Conservation (phyloP, 2,113 vertebrate species). For the Coptodon bakossiorum region DNA sequence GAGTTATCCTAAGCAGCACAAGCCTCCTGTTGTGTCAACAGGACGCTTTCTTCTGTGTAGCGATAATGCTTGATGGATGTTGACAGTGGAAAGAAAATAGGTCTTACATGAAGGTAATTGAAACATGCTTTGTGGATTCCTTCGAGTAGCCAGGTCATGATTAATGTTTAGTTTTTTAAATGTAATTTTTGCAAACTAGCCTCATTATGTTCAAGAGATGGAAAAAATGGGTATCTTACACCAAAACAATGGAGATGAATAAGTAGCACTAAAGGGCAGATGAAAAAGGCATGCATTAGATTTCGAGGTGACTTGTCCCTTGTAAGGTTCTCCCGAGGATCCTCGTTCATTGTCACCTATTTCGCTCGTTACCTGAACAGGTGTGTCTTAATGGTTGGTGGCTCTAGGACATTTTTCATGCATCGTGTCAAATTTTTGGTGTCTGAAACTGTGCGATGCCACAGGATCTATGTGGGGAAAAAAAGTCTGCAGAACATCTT, state of each 20-base stretch:
- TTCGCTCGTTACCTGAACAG: neutral
- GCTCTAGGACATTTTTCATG: neutral
- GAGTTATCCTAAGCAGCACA: neutral
- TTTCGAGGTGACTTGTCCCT: neutral
- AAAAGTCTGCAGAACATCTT: conserved; percentile 33
- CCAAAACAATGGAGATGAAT: neutral
- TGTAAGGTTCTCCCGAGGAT: neutral
- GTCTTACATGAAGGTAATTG: no score
- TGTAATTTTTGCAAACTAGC: neutral
- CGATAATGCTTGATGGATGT: neutral
- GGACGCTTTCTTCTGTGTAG: neutral
- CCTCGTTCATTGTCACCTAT: neutral
- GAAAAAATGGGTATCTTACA: neutral
- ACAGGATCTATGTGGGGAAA: neutral
- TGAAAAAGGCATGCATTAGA: neutral
- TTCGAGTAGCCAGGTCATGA: neutral
- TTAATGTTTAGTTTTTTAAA: neutral
- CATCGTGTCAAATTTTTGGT: neutral
- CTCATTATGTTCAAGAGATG: neutral
- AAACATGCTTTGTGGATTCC: neutral
- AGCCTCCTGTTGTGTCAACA: neutral
- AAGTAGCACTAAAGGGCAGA: neutral
- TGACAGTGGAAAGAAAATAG: neutral
- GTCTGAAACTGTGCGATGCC: neutral
- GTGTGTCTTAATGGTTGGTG: neutral